Conservation (phyloP, 2,797 vertebrate genomes). For the Epinephelus awoara region DNA sequence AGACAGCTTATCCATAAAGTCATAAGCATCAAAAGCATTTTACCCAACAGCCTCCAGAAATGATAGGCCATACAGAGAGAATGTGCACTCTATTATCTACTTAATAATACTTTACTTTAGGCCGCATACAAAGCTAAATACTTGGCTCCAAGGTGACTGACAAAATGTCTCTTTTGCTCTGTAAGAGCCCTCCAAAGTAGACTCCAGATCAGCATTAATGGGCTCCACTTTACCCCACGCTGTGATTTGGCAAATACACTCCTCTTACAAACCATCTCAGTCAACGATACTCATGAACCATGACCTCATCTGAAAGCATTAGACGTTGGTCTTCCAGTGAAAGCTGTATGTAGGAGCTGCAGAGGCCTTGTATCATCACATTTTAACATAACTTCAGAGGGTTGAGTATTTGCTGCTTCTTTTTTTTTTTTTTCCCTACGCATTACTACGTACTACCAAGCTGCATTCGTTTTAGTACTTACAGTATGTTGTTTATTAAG, state of each 20-base stretch:
- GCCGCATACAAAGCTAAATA: conserved; percentile 39
- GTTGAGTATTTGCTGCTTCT: conserved; percentile 12
- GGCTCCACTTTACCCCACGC: conserved; percentile 42
- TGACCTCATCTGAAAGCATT: conserved; percentile 57
- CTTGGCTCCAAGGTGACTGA: conserved; percentile 35
- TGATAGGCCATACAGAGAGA: background rate
- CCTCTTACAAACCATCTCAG: conserved; percentile 43
- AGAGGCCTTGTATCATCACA: conserved; percentile 49
- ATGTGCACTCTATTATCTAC: conserved; percentile 8
- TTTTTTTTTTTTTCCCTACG: conserved; percentile 4
- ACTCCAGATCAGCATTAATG: conserved; percentile 47
- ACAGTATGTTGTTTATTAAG: conserved; percentile 70
- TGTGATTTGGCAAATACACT: conserved; percentile 55
- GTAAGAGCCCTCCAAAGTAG: conserved; percentile 48
- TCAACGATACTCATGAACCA: conserved; percentile 59
- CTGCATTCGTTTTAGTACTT: conserved; percentile 63
- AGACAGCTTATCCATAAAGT: background rate
- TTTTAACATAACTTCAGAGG: conserved; percentile 51
- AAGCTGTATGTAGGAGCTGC: conserved; percentile 31
- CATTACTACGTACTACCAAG: conserved; percentile 21
- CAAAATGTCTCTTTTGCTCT: conserved; percentile 41
- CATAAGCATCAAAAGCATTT: conserved; percentile 1
- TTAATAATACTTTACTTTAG: conserved; percentile 29
- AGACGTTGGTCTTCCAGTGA: conserved; percentile 39
- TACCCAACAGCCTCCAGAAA: background rate